Base-by-base conservation (phyloP, 2,888 invertebrate species). In the Dione vanillae region DNA sequence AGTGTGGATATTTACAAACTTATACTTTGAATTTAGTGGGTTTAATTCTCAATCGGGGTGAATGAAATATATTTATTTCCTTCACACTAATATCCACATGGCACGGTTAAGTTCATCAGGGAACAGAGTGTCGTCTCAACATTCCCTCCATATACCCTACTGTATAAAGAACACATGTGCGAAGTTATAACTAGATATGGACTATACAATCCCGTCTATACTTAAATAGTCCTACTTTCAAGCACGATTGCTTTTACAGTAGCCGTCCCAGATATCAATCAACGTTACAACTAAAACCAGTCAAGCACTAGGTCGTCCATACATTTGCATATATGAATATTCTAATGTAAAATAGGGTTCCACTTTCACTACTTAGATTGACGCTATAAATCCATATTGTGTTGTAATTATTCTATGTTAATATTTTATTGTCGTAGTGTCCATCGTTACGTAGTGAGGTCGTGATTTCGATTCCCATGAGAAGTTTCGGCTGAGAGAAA, bases 201-300 rank as follows among this genome's bases (percentile, higher is more conserved):
- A 27, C 19, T 51, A 27, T 47, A 47, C 2, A n/a, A 45, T 45
- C 27, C 27, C 5, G 27, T 35, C 20, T 54, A 10, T 27, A 14
- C 54, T 8, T 35, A 35, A 9, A 7, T 14, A 41, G 20, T 41
- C n/a, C 58, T 2, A 59, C 41, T 59, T 59, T 59, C 59, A 16
- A 59, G 41, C 9, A 59, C 9, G 10, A 11, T n/a, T n/a, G 43
- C 14, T 40, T 11, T 20, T 10, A 27, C 43, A 61, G 59, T 61
- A 43, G 59, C 27, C n/a, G 59, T 61, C 35, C 49, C 49, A 64
- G 49, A 64, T 64, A 64, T 49, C 49, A 35, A 64, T 47, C 62
- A 64, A 64, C 61, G 61, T 43, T 61, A 49, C 49, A 35, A 16
- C 54, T 47, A 16, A 64, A 11, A 47, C 62, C 49, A 64, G 62